Base-by-base conservation (phyloP, 2,888 invertebrate genomes). In the Noctua janthina region DNA sequence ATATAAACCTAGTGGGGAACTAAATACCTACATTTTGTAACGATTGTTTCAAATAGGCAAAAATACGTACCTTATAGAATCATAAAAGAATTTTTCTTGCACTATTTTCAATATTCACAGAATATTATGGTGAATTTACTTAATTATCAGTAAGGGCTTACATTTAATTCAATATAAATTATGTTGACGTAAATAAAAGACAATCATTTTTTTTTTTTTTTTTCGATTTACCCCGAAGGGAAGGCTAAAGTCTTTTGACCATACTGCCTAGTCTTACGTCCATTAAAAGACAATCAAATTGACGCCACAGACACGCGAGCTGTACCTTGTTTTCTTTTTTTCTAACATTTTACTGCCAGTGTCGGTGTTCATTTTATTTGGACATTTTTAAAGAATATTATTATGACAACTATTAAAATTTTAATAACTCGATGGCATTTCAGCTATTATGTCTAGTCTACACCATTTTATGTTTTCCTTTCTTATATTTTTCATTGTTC, bases 351-450 rank as follows among this genome's bases (percentile, higher is more conserved):
- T 8, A n/a, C 15, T 67, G 70, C 74, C 74, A 83, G 54, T 49
- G 39, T 56, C n/a, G 17, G 35, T 20, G 62, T 85, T n/a, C 1
- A 51, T 69, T 73, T 39, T 64, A 8, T 46, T 66, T 54, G 0
- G 10, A 74, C 54, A 29, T 70, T 76, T 81, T 54, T 62, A 3
- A 59, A 56, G 17, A 81, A 70, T 66, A 51, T 66, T n/a, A 51
- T 80, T 29, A 64, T 51, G 35, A 29, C 35, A 76, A 73, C 66
- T 72, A 64, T 79, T 46, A 71, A 54, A 69, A 43, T 59, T 73
- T 81, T 62, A 54, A 35, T 62, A 85, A 67, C 59, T 76, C 20
- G 29, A 59, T 64, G 72, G 6, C 46, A 67, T 79, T 66, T 66
- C 43, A 56, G 46, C 43, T 70, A 8, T 69, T 4, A 69, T 39